These are phyloP conservation scores for Collichthys lucidus DNA, from an alignment of 2,113 vertebrate genomes.

Conservation along the genomic window DNA sequence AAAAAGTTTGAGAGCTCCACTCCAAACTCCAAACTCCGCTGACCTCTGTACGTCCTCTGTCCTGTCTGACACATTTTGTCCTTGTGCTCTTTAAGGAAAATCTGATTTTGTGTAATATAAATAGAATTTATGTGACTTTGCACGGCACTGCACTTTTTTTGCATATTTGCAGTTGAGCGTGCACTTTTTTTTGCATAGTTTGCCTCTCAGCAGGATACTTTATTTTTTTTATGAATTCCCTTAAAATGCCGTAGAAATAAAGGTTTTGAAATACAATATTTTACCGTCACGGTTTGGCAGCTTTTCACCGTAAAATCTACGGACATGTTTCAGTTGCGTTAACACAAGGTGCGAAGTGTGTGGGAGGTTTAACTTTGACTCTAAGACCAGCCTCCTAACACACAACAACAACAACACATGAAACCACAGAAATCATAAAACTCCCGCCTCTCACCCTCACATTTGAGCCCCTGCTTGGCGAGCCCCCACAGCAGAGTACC, in stretches of 20 bases:
- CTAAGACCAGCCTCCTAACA: not conserved
- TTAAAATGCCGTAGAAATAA: too few species aligned
- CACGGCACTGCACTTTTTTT: not conserved
- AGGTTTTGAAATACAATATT: too few species aligned
- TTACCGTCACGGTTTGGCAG: too few species aligned
- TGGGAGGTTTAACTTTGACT: not conserved
- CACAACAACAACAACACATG: not conserved
- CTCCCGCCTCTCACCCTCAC: slow-evolving; percentile 90
- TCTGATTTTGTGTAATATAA: not conserved
- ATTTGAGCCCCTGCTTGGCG: slow-evolving; percentile 95
- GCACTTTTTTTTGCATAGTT: not conserved
- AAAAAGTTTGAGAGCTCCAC: too few species aligned
- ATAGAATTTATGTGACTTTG: not conserved
- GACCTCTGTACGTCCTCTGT: not conserved
- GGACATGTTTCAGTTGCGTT: too few species aligned
- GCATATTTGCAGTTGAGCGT: not conserved
- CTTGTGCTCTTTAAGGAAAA: not conserved
- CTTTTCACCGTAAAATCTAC: too few species aligned
- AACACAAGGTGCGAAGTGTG: not conserved
- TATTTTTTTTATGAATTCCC: too few species aligned
- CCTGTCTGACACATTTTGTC: not conserved
- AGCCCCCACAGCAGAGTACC: slow-evolving; percentile 97
- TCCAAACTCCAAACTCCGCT: not conserved
- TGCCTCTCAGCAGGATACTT: too few species aligned
- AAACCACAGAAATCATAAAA: slow-evolving; percentile 31